Base-by-base conservation (phyloP, 2,888 invertebrate species). In the Ashinkailepas kermadecensis region DNA sequence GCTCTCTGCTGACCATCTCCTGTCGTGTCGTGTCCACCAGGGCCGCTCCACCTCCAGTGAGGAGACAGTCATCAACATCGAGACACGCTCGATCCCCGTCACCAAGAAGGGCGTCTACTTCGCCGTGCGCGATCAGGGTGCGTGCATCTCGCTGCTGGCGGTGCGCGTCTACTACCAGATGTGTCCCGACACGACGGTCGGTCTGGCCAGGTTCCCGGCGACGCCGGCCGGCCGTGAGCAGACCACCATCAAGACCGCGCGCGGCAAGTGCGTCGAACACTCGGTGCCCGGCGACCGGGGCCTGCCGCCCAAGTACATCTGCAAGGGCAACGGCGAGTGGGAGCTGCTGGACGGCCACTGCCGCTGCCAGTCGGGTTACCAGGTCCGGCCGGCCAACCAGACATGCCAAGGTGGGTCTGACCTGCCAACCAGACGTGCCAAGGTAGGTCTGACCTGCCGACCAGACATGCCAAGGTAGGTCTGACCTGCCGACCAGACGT, bases 101-200 rank as follows among this genome's bases (percentile, higher is more conserved):
- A 95, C 94, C 83, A 96, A 96, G 87, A 94, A 94, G 87, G 97
- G 98, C 70, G 96, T 99, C 13, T 98, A 98, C 87, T 97, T 99
- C 88, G 98, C 99, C 58, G 97, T 99, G 88, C 92, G 97, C 86
- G 99, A 99, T 88, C 96, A 97, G 87, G 99, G 99, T 15, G 97
- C 98, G 12, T 99, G 99, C 88, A 95, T 98, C 85, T 97, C 97
- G 70, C 92, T 99, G 64, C 90, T 99, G 80, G 96, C 97, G 81
- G 95, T 99, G n/a, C 86, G 91, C 89, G 91, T 99, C 23, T 99
- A 96, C 89, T 99, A 98, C 88, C 94, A 97, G 85, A 95, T 95
- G 59, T 99, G 99, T 88, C 97, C 97, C 39, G 95, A 95, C 86
- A 92, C 94, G 59, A 95, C 95, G 23, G 92, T 94, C 67, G 95